Evolutionary conservation across 2,113 vertebrate genomes (phyloP), one percentile per base, ranked within the genome.

Genomic region (Melanerpes aurifrons): DNA sequence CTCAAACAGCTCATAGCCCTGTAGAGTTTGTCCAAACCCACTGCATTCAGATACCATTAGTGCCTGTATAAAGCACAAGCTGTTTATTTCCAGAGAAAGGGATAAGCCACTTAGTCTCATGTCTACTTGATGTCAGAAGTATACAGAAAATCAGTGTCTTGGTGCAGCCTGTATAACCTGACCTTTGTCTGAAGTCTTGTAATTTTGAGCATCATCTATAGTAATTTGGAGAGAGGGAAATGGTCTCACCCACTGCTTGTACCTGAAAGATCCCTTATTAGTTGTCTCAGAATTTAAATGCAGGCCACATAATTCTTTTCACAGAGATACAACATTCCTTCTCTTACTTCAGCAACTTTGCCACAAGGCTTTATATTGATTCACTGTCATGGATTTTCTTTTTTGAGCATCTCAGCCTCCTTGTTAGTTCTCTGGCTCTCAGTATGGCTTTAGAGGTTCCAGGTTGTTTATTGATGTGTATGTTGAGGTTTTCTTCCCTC

Each of bases 361-460:
- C 66, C 73, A 77, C 68, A 76, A 85, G 63, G 26, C 29, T 92
- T 88, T 73, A 43, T 92, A 96, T 96, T 85, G 94, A 97, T 97
- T 93, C 68, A 0, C 80, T 96, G 93, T 94, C 94, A 91, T 43
- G 40, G 35, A 62, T 61, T 94, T 96, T 91, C 67, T 92, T 94
- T 95, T 94, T 93, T 83, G 75, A 95, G 80, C 40, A 69, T 32
- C 85, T 92, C 32, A 58, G 59, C 29, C 67, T 89, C 35, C 45
- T 70, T 93, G 67, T 90, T 91, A 67, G 66, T 92, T 94, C 89
- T 91, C 61, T 71, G 64, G 35, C 78, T 90, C 68, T 90, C 75
- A 48, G 32, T 70, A 89, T 35, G 72, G 82, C 75, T 91, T 94
- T 89, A 79, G 85, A 90, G 87, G 67, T 90, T 93, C 84, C 87